phyloP scores from a whole-genome alignment of 2,888 invertebrate genomes.

The Beris morrisii region DNA sequence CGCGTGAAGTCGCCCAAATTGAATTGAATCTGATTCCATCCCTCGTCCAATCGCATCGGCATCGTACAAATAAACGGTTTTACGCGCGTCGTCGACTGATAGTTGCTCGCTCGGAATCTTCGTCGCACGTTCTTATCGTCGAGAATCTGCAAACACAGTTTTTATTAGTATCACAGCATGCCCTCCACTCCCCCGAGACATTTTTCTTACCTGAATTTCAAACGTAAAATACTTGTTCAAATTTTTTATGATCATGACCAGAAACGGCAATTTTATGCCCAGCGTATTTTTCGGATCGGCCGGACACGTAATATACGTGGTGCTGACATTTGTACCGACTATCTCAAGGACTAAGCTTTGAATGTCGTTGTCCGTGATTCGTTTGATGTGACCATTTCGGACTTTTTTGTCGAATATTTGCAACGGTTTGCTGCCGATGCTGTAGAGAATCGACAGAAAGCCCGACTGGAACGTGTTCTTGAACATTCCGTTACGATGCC shows the following conservation, averaged over 20 bases:
- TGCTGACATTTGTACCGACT: constrained; percentile 91
- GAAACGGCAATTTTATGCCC: constrained; percentile 90
- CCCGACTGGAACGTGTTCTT: constrained; percentile 85
- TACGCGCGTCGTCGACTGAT: constrained; percentile 92
- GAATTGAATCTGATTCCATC: constrained; percentile 95
- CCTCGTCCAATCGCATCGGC: constrained; percentile 93
- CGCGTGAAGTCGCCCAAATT: constrained; percentile 93
- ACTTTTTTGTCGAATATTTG: constrained; percentile 88
- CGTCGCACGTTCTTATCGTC: constrained; percentile 93
- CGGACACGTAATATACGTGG: constrained; percentile 90
- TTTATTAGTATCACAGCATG: neutral
- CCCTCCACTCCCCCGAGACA: neutral
- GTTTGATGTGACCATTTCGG: constrained; percentile 90
- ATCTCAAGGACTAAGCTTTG: constrained; percentile 91
- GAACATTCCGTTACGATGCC: constrained; percentile 62
- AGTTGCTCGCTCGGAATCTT: constrained; percentile 89
- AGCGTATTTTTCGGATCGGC: constrained; percentile 86
- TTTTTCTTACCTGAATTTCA: constrained; percentile 82
- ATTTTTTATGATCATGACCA: constrained; percentile 95
- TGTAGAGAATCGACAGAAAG: constrained; percentile 81
- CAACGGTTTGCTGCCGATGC: constrained; percentile 81
- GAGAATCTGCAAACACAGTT: constrained; percentile 66
- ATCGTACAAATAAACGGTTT: constrained; percentile 96
- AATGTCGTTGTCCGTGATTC: constrained; percentile 92
- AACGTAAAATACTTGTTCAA: constrained; percentile 92